Conservation (phyloP, 2,113 vertebrate genomes). For the Macquaria australasica region DNA sequence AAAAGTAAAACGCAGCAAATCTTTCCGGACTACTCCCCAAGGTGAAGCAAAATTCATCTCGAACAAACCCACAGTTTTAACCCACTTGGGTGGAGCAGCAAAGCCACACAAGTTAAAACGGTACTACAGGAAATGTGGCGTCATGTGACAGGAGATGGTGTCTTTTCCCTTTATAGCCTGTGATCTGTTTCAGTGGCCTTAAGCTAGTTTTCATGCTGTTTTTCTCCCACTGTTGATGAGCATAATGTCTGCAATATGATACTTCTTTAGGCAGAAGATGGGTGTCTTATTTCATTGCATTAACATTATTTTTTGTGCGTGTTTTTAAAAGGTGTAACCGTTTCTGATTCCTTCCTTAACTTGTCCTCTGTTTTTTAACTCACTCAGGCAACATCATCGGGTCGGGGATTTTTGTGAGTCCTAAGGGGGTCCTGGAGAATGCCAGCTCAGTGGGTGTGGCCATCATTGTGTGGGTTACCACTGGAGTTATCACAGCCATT, state of each 20-base stretch:
- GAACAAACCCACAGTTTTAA: not conserved
- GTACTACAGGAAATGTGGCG: conserved; percentile 1
- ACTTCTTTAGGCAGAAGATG: not conserved
- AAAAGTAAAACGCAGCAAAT: not conserved
- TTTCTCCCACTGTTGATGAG: not conserved
- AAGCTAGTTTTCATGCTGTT: not conserved
- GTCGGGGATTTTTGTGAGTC: conserved; percentile 91
- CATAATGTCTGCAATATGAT: not conserved
- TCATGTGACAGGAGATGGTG: conserved; percentile 5
- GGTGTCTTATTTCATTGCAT: not conserved
- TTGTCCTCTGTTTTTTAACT: not conserved
- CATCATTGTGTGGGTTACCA: conserved; percentile 86
- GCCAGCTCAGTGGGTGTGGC: conserved; percentile 87
- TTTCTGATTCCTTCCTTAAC: not conserved
- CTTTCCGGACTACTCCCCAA: not conserved
- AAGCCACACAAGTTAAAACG: not conserved
- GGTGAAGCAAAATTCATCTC: not conserved
- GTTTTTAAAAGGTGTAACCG: not conserved
- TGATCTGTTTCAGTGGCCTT: not conserved
- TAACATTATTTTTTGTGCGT: not conserved
- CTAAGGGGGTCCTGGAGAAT: conserved; percentile 88
- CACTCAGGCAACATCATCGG: conserved; percentile 89
- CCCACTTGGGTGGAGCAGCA: not conserved
- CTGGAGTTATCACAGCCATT: conserved; percentile 87
- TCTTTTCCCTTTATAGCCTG: not conserved